Conservation (phyloP, 2,888 invertebrate genomes). For the Agriopis leucophaearia region DNA sequence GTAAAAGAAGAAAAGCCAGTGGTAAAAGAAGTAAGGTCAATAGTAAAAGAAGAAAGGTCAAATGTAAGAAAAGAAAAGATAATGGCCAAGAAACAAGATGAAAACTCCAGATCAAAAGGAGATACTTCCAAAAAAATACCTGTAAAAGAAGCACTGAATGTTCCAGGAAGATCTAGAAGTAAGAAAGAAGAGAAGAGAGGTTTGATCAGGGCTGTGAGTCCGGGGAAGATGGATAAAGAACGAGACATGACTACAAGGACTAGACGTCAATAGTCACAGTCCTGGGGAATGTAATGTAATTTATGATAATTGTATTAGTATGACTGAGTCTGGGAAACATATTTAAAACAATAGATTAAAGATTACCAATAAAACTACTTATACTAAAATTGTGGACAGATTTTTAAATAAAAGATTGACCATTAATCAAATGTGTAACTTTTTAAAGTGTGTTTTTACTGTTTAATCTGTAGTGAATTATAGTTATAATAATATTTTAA, state of each 20-base stretch:
- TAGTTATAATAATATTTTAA: no score
- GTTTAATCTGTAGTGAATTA: no score
- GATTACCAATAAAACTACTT: no score
- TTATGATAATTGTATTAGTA: no score
- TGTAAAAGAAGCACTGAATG: not conserved
- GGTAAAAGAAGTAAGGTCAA: not conserved
- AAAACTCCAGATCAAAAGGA: not conserved
- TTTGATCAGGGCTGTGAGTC: slow-evolving; percentile 4
- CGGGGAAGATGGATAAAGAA: slow-evolving; percentile 10
- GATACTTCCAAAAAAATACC: not conserved
- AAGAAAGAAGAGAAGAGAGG: slow-evolving; percentile 7
- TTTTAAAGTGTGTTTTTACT: no score
- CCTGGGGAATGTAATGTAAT: no score
- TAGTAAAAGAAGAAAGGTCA: not conserved
- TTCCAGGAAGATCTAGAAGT: slow-evolving; percentile 2
- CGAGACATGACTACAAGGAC: not conserved
- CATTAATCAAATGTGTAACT: no score
- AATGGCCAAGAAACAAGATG: not conserved
- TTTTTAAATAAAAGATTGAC: no score
- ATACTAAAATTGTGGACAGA: no score
- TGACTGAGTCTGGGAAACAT: no score
- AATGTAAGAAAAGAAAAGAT: not conserved
- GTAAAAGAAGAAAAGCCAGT: not conserved
- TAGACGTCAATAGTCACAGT: slow-evolving; percentile 2
- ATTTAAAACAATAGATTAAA: no score